Evolutionary conservation across 2,113 vertebrate species (phyloP), one percentile per base, ranked within the genome.

Genomic region (Salvelinus fontinalis): DNA sequence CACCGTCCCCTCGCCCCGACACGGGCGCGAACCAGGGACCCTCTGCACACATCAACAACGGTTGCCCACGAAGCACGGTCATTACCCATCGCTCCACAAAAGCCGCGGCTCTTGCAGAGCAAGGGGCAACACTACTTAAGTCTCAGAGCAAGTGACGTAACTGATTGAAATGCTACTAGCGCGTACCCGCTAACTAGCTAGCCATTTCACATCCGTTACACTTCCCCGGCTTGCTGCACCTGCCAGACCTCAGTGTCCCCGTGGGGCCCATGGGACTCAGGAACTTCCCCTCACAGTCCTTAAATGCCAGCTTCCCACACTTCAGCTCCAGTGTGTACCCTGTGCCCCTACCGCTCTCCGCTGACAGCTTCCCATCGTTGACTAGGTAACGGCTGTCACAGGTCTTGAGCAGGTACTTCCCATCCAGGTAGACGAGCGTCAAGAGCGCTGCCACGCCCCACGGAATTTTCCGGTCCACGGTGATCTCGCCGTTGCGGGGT

Each of bases 401-500:
- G 48, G 96, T 95, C 86, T 94, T 92, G n/a, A 99, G 93, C 92
- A 95, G 94, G 90, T 99, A 99, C 85, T 93, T 96, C 75, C 95
- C 94, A 29, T 95, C 93, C 85, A 93, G 90, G 93, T 97, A 99
- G 88, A 94, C 92, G 20, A 99, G 94, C 0, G 97, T 99, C 83
- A 99, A 89, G 62, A 99, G 95, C 0, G 97, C 95, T 0, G 93
- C 95, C 89, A 98, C 97, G 0, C 97, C 97, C 97, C 97, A 98
- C 0, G 97, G 96, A 78, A 95, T 93, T 94, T 97, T 95, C 73
- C 95, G 92, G 81, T 98, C 95, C 18, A 95, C 93, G 0, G 95
- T 91, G 27, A 99, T 93, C 84, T 96, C 96, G 0, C 95, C 95
- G 54, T 98, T 97, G 71, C 92, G 93, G 6, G 82, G 79, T 51